Evolutionary conservation across 30 jellyfish, hydroid and myxozoan genomes (phyloP).

Genomic region (Aurelia coerulea): DNA sequence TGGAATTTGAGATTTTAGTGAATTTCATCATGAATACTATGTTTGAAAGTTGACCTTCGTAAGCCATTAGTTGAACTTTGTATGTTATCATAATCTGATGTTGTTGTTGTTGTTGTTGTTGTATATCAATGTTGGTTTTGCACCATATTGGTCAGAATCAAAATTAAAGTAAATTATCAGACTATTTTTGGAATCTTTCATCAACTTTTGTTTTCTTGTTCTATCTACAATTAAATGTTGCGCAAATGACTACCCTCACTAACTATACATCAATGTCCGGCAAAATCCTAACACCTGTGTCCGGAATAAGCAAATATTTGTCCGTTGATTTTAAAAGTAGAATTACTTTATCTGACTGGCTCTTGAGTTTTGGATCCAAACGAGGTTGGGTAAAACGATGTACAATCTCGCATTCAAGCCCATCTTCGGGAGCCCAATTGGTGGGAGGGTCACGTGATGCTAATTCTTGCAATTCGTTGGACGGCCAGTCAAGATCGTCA

Average conservation of each 20-base stretch:
- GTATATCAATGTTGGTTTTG: too few relatives aligned
- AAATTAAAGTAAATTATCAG: too few relatives aligned
- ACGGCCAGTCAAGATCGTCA: conserved; percentile 88
- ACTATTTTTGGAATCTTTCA: too few relatives aligned
- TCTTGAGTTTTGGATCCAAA: conserved; percentile 50
- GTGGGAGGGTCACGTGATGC: conserved; percentile 56
- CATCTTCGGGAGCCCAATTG: conserved; percentile 75
- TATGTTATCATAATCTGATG: too few relatives aligned
- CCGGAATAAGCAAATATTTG: conserved; percentile 77
- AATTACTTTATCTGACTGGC: conserved; percentile 43
- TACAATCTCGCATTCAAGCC: conserved; percentile 73
- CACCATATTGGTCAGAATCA: too few relatives aligned
- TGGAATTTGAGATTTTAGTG: too few relatives aligned
- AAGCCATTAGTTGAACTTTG: too few relatives aligned
- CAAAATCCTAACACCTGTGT: conserved; percentile 62
- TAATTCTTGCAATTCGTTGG: conserved; percentile 61
- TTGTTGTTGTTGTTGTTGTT: too few relatives aligned
- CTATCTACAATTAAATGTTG: too few relatives aligned
- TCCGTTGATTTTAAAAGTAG: conserved; percentile 59
- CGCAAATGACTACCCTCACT: not conserved
- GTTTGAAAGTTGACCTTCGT: too few relatives aligned
- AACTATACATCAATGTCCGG: conserved; percentile 3
- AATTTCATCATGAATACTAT: too few relatives aligned
- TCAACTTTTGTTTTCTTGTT: too few relatives aligned
- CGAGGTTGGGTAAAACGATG: conserved; percentile 78